Base-by-base conservation (phyloP, 1,140 invertebrate species). In the Drosophila auraria region DNA sequence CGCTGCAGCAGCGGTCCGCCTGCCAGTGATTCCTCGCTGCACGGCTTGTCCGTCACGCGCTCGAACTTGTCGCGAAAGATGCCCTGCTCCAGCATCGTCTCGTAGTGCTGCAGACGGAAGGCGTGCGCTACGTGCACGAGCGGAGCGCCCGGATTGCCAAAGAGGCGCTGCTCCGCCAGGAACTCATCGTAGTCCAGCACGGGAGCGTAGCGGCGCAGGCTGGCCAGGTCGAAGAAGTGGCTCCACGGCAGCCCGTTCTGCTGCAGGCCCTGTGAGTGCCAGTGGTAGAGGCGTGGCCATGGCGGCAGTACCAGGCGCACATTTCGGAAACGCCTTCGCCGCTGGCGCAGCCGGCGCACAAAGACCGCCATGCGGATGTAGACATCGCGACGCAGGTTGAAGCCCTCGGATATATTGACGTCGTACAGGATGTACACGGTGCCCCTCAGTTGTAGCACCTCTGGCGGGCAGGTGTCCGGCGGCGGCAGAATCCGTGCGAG, bases 361-460 rank as follows among this genome's bases (percentile, higher is more conserved):
- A 99, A 95, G 58, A 97, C 96, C 14, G 98, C 97, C 81, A 99
- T 94, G 84, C 99, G 94, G 93, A 99, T 96, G 83, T 98, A 99
- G 11, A 99, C 98, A 95, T 99, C 99, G 71, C 98, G 94, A 56
- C 98, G 94, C 66, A 99, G 94, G 94, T 99, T 99, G 91, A 99
- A 99, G 0, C 99, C 99, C 95, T 99, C 98, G 2, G 97, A 96
- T 20, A 95, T 96, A 94, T 99, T 99, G 0, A 99, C 96, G 93
- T 99, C 97, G 93, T 99, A 99, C 30, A 99, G 64, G 17, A 93
- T 61, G 58, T 92, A 93, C 30, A 93, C 75, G 45, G 84, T 60
- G 33, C 89, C 87, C 5, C 70, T 59, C 11, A 89, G 50, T 1
- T 56, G 49, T 12, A 68, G 50, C 8, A 92, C 74, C 0, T 54